These are phyloP conservation scores for Cephus rjabovi DNA, from an alignment of 2,888 invertebrate genomes.

Conservation along the genomic window DNA sequence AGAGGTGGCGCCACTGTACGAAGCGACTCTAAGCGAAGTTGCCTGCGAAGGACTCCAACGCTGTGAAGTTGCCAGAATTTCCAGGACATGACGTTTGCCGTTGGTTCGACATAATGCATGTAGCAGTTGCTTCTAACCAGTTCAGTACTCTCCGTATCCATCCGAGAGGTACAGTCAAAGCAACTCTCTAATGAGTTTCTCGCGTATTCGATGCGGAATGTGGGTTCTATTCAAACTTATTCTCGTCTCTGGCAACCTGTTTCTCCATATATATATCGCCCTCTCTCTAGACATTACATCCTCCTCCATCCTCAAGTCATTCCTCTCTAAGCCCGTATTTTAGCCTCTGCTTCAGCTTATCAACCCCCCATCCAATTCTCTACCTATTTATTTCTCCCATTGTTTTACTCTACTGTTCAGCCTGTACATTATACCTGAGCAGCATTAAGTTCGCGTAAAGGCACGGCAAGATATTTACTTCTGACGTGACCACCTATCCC, in stretches of 20 bases:
- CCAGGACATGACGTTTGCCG: not conserved
- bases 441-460: not conserved
- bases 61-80: not conserved
- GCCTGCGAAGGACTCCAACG: not conserved
- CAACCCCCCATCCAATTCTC: not conserved
- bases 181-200: conserved; percentile 62
- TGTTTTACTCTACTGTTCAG: not conserved
- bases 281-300: not conserved
- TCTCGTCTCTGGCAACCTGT: conserved; percentile 20
- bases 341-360: not conserved
- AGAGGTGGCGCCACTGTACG: no score
- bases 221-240: conserved; percentile 57
- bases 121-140: conserved; percentile 32
- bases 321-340: not conserved
- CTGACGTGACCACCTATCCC: not conserved
- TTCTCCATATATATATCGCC: conserved; percentile 19
- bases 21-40: not conserved
- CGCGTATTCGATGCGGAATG: conserved; percentile 57
- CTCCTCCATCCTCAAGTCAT: not conserved
- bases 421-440: not conserved
- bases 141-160: conserved; percentile 26
- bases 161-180: conserved; percentile 9
- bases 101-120: conserved; percentile 32
- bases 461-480: not conserved
- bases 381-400: not conserved